Evolutionary conservation across 2,888 invertebrate genomes (phyloP), one percentile per base, ranked within the genome.

Genomic region (Eurytoma californica): DNA sequence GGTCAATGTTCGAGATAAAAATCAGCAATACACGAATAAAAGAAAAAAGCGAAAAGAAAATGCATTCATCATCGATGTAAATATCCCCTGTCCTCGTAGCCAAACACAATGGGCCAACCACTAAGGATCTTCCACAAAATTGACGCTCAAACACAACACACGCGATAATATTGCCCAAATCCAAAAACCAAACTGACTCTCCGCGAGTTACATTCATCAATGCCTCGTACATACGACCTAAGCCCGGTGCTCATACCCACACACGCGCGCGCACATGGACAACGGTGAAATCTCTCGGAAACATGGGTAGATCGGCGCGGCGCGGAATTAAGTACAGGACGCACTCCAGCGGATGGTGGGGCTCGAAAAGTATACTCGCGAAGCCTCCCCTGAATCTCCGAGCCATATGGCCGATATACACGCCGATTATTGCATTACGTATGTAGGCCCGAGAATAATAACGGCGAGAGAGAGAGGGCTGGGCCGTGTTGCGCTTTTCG

Each of bases 331-430:
- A 60, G 61, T 63, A 30, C 30, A 30, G 3, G 4, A 39, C 61
- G 61, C n/a, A 39, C 61, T 39, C 39, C 39, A 39, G 7, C n/a
- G 28, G 12, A 7, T 3, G 28, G 13, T n/a, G n/a, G 16, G 1
- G 14, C 30, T 20, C 16, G 28, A 9, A 63, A n/a, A 39, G 53
- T 53, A 53, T 53, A 53, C 53, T n/a, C 53, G 53, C n/a, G n/a
- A 14, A n/a, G 16, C 53, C n/a, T n/a, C n/a, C 53, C 53, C 53
- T 53, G 16, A n/a, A 53, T 53, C n/a, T 13, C 20, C 53, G 83
- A 82, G 86, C 88, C 90, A 90, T 90, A 90, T 90, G 90, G 89
- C 88, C 79, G 84, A 89, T 90, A 89, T 89, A 90, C 89, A 89
- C 72, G 89, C 87, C 82, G 85, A 90, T 90, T 90, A 90, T 90